Percentiles rank a stretch among this genome's conserved stretches.
These are phyloP conservation scores for Poeciliopsis prolifica DNA, from an alignment of 2,113 vertebrate species.

Conservation along the genomic window DNA sequence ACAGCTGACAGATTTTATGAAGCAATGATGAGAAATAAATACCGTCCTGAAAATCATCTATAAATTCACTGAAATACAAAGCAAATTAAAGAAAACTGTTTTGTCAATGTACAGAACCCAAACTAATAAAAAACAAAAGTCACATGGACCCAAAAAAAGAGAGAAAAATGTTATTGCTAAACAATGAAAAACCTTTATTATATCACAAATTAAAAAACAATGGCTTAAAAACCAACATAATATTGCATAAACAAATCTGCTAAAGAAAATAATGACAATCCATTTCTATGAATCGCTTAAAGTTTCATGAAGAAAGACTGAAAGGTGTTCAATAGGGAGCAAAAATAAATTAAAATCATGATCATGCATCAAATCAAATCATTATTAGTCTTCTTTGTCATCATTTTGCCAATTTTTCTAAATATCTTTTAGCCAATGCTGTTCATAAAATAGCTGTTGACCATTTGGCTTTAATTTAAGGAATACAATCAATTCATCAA, in stretches of 20 bases:
- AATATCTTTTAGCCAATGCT: slow-evolving; percentile 22
- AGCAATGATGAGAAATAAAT: too few relatives aligned
- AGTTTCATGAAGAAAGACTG: background rate
- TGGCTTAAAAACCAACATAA: slow-evolving; percentile 18
- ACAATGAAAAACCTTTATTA: slow-evolving; percentile 60
- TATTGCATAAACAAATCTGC: slow-evolving; percentile 29
- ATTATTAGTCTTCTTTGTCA: background rate
- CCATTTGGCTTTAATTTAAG: slow-evolving; percentile 14
- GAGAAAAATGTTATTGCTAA: background rate
- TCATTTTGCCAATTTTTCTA: background rate
- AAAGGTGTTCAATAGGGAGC: background rate
- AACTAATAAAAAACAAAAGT: background rate
- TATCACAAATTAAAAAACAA: slow-evolving; percentile 43
- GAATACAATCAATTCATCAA: slow-evolving; percentile 12
- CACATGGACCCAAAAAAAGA: background rate
- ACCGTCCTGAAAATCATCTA: too few relatives aligned
- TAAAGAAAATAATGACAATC: slow-evolving; percentile 18
- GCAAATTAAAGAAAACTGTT: too few relatives aligned
- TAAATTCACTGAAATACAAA: too few relatives aligned
- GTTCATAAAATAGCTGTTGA: slow-evolving; percentile 29
- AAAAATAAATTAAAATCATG: slow-evolving; percentile 24
- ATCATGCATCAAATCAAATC: slow-evolving; percentile 2
- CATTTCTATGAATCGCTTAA: slow-evolving; percentile 34
- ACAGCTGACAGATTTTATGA: too few relatives aligned
- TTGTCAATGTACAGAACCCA: background rate